Conservation (phyloP, 2,797 vertebrate species). For the Kryptolebias ocellatus region DNA sequence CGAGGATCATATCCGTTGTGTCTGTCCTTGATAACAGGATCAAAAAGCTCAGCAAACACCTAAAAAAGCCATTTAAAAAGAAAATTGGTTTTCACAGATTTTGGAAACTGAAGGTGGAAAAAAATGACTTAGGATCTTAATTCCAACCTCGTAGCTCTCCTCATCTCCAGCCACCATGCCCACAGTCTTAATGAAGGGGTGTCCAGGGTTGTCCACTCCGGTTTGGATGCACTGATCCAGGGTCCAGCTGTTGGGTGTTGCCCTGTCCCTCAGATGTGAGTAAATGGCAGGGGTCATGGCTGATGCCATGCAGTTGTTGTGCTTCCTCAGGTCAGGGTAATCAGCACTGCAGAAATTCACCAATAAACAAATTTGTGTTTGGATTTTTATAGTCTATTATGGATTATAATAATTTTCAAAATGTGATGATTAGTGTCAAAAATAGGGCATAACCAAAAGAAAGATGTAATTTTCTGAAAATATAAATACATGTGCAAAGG, state of each 20-base stretch:
- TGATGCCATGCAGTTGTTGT: slow-evolving; percentile 94
- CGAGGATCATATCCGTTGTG: slow-evolving; percentile 92
- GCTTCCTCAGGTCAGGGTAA: slow-evolving; percentile 92
- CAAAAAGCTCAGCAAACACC: slow-evolving; percentile 92
- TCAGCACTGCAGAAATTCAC: slow-evolving; percentile 80
- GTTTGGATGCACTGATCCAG: slow-evolving; percentile 95
- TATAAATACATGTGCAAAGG: background rate
- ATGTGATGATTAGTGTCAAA: too few species aligned
- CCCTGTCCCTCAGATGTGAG: slow-evolving; percentile 85
- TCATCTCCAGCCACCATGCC: slow-evolving; percentile 96
- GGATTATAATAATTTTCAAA: too few species aligned
- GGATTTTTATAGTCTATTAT: background rate
- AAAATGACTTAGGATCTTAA: background rate
- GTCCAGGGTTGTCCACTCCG: slow-evolving; percentile 92
- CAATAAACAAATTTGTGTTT: slow-evolving; percentile 1
- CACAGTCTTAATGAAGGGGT: slow-evolving; percentile 96
- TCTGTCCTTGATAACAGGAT: slow-evolving; percentile 90
- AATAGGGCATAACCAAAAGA: too few species aligned
- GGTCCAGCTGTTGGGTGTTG: slow-evolving; percentile 87
- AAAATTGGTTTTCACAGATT: background rate
- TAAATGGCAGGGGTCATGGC: slow-evolving; percentile 89
- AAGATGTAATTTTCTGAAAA: background rate
- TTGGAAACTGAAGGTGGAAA: background rate
- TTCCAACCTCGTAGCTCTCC: slow-evolving; percentile 89
- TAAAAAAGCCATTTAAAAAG: slow-evolving; percentile 39